Base-by-base conservation (phyloP, 2,113 vertebrate species). In the Perccottus glenii region DNA sequence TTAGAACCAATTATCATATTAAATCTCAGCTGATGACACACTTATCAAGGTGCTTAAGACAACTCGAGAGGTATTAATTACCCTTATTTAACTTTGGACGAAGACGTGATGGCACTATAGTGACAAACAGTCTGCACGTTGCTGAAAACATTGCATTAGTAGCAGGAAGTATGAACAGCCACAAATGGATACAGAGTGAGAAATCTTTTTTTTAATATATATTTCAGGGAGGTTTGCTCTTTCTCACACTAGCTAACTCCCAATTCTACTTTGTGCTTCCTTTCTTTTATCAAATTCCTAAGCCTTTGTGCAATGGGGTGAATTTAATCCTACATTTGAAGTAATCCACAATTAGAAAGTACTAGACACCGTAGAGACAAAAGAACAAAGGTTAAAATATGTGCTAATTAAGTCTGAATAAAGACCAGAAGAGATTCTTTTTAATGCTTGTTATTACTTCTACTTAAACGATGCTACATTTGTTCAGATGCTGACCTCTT, bases 371-470 rank as follows among this genome's bases (percentile, higher is more conserved):
- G 19, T 27, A 46, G 5, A 67, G 53, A 64, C 40, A 49, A 15
- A 69, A 51, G 52, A 79, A 69, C 48, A 67, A 60, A n/a, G n/a
- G n/a, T n/a, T n/a, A n/a, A 70, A 53, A 58, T 53, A 64, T 36
- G 43, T 10, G 19, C 64, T 77, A 67, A 80, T 77, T 73, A 80
- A 19, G 8, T 6, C 16, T 49, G 44, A 16, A 5, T 33, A 9
- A 65, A 77, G 50, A 60, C 12, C 35, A 19, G 0, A 4, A 33
- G 63, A 59, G 59, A 46, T 55, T 43, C 11, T 27, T 27, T 27
- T 27, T 27, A 27, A 27, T 27, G 19, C 19, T 27, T 27, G 19
- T 27, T 27, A 27, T 27, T 27, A 27, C 19, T 27, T 27, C 19
- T 27, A 27, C 19, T 27, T 27, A 27, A 27, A 27, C 19, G 19